Evolutionary conservation across 2,888 invertebrate genomes (phyloP).

Genomic region (Campopleginae sp.): DNA sequence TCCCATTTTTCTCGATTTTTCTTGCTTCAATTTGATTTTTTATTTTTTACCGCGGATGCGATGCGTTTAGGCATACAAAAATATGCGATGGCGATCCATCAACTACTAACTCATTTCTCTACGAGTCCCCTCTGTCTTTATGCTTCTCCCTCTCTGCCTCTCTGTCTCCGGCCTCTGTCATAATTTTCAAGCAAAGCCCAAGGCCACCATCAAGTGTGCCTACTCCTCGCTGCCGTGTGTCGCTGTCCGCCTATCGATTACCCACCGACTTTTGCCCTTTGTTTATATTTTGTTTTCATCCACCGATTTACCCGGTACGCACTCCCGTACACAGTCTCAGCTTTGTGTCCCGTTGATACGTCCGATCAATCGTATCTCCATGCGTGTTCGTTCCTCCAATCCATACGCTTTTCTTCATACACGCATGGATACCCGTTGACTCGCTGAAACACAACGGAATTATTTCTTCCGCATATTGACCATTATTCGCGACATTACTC

Average conservation of each 20-base stretch:
- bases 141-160: slow-evolving; percentile 14
- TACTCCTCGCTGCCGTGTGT: not conserved
- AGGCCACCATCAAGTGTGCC: slow-evolving; percentile 41
- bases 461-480: not conserved
- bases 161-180: slow-evolving; percentile 35
- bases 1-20: not conserved
- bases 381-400: not conserved
- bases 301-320: not conserved
- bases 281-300: too few species aligned
- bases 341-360: not conserved
- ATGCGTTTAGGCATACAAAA: not conserved
- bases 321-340: not conserved
- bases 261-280: slow-evolving; percentile 1
- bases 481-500: not conserved
- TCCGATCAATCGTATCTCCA: not conserved
- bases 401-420: not conserved
- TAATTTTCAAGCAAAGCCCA: slow-evolving; percentile 58
- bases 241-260: slow-evolving; percentile 28
- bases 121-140: slow-evolving; percentile 4
- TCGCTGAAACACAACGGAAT: not conserved
- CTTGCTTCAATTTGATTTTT: not conserved
- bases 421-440: not conserved
- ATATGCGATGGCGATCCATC: slow-evolving; percentile 27
- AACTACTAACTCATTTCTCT: slow-evolving; percentile 27
- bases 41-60: not conserved